phyloP scores from a whole-genome alignment of 2,797 vertebrate species.

The Miichthys miiuy region DNA sequence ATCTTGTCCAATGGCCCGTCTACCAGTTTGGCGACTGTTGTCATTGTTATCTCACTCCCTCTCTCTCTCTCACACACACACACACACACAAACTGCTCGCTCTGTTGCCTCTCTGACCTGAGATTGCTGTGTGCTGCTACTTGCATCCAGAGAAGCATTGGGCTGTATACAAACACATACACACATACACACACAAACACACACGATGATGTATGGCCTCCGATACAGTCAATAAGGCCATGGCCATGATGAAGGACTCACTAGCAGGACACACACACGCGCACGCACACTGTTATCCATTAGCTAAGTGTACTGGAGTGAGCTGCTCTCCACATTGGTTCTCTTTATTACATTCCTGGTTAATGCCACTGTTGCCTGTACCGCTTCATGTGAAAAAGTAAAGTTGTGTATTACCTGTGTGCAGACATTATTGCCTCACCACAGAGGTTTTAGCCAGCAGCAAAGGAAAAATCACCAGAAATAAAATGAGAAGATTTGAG shows the following conservation, averaged over 20 bases:
- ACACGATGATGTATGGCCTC: constrained; percentile 83
- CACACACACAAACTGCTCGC: constrained; percentile 37
- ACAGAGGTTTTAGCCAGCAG: too few relatives aligned
- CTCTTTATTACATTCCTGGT: constrained; percentile 68
- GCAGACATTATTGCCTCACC: too few relatives aligned
- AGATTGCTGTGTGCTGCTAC: constrained; percentile 73
- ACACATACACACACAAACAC: constrained; percentile 31
- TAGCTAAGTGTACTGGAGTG: constrained; percentile 62
- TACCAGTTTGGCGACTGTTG: constrained; percentile 53
- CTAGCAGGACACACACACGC: constrained; percentile 49
- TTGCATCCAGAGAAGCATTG: constrained; percentile 70
- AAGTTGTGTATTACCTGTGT: neutral
- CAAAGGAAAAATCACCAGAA: too few relatives aligned
- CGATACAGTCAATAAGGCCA: constrained; percentile 82
- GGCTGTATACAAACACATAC: constrained; percentile 47
- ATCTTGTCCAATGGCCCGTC: constrained; percentile 63
- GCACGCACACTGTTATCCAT: constrained; percentile 57
- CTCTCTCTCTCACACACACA: constrained; percentile 15
- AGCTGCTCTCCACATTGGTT: constrained; percentile 51
- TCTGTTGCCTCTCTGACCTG: constrained; percentile 70
- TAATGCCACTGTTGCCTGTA: constrained; percentile 10
- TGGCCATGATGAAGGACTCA: constrained; percentile 75
- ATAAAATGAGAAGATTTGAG: too few relatives aligned
- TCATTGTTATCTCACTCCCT: constrained; percentile 25
- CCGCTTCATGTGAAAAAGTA: constrained; percentile 8